phyloP scores from a whole-genome alignment of 2,113 vertebrate species.

The Elgaria multicarinata region DNA sequence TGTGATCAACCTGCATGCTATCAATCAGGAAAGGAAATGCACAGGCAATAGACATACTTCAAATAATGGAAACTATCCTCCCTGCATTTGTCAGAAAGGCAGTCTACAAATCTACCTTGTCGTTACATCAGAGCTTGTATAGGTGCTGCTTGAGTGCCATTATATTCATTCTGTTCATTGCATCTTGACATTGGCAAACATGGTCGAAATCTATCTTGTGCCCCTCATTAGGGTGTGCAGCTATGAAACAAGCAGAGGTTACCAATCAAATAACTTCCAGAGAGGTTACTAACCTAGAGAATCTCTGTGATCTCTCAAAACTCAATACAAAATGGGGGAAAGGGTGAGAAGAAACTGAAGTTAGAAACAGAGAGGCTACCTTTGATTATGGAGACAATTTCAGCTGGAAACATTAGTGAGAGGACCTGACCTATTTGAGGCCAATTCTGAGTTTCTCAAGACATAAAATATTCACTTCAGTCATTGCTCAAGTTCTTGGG shows the following conservation, averaged over 20 bases:
- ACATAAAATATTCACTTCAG: not conserved
- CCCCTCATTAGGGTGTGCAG: not conserved
- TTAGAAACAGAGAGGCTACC: not conserved
- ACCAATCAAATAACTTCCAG: too few species aligned
- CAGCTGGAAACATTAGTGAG: not conserved
- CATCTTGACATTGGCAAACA: not conserved
- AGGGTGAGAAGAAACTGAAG: not conserved
- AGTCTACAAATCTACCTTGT: not conserved
- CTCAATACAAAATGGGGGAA: not conserved
- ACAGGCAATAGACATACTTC: too few species aligned
- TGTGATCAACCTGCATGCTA: too few species aligned
- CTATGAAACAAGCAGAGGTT: not conserved
- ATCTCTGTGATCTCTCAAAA: not conserved
- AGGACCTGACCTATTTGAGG: not conserved
- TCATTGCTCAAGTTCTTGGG: not conserved
- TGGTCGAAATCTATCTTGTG: not conserved
- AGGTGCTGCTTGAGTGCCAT: too few species aligned
- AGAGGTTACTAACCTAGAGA: not conserved
- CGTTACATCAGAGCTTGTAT: too few species aligned
- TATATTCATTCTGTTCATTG: not conserved
- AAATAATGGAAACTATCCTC: not conserved
- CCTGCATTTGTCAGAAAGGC: too few species aligned
- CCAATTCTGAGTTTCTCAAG: rapidly evolving
- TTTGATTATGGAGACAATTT: not conserved
- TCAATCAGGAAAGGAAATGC: not conserved